Base-by-base conservation (phyloP, 2,113 vertebrate species). In the Triplophysa tibetana region DNA sequence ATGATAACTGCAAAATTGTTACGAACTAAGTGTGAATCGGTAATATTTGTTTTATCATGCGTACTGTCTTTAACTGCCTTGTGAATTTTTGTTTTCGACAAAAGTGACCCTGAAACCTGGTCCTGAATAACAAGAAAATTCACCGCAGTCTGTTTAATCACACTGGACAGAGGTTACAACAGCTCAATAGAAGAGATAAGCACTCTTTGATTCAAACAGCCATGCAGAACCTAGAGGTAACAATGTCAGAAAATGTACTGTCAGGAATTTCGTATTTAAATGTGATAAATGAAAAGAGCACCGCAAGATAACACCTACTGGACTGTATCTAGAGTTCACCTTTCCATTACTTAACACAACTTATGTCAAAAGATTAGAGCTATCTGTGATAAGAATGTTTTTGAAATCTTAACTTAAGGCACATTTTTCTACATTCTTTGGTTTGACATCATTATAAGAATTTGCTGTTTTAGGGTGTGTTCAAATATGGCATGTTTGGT, bases 151-250 rank as follows among this genome's bases (percentile, higher is more conserved):
- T 88, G 86, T 92, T 93, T 96, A 97, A 97, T 96, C 93, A 95
- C 93, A 96, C 93, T 90, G 94, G 95, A 96, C 96, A 97, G 95
- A 94, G 95, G 95, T 96, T 95, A 96, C 93, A 94, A 95, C 94
- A 95, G 94, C 95, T 97, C 96, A 95, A 97, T 97, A 95, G 91
- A 89, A 91, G 92, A 86, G 95, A 96, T 96, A 96, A 96, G 94
- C 94, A 94, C 92, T 93, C 93, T 95, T 95, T 95, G 94, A 96
- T 95, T 93, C 94, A 93, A 93, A 93, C 92, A 90, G 90, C 91
- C 92, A 94, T 93, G 94, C 93, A 95, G 93, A 94, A 94, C 92
- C 90, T 90, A 63, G 88, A 82, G 70, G 86, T 90, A 91, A 90
- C 86, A 90, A 89, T 83, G 83, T 80, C 86, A 93, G 91, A 94